Base-by-base conservation (phyloP, 2,888 invertebrate species). In the Drosophila heteroneura region DNA sequence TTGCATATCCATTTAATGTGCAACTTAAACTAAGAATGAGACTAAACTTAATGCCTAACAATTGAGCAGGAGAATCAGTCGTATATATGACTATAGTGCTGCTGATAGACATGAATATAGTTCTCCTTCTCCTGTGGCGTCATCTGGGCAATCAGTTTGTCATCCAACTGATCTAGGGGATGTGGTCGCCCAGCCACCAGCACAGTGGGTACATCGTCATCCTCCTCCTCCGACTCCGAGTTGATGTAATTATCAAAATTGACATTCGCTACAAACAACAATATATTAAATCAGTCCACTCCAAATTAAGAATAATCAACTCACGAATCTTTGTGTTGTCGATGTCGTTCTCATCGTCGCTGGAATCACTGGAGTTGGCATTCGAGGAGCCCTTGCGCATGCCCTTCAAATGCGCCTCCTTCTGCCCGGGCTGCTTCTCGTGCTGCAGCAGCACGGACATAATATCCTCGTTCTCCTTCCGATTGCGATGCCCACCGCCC, bases 51-150 rank as follows among this genome's bases (percentile, higher is more conserved):
- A 66, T 33, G 51, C 32, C 30, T 74, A 74, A 67, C 12, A 30
- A 41, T 32, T 63, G n/a, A 44, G 35, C 37, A 35, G 41, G 19
- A 44, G 19, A 49, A 59, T 85, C 71, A 98, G 94, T 97, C 97
- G 91, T 96, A 97, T 95, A 97, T 97, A 93, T 97, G 97, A 82
- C 97, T 97, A 94, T 97, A 98, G 93, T 97, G 97, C 93, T 99
- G 98, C 93, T 98, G 98, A 92, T 98, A 98, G 52, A 97, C 95
- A 94, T 97, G 97, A 85, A 99, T 98, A 93, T 99, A 99, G 47
- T 97, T 96, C 92, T 98, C 98, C 94, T 98, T 98, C 92, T 99
- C 99, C 6, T 96, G 94, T 28, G 97, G 96, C 14, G 97, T 96
- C 99, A 99, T 99, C 93, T 96, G 96, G 0, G 96, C 96, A 83